Base-by-base conservation (phyloP, 2,888 invertebrate species). In the Platycheirus rosarum region DNA sequence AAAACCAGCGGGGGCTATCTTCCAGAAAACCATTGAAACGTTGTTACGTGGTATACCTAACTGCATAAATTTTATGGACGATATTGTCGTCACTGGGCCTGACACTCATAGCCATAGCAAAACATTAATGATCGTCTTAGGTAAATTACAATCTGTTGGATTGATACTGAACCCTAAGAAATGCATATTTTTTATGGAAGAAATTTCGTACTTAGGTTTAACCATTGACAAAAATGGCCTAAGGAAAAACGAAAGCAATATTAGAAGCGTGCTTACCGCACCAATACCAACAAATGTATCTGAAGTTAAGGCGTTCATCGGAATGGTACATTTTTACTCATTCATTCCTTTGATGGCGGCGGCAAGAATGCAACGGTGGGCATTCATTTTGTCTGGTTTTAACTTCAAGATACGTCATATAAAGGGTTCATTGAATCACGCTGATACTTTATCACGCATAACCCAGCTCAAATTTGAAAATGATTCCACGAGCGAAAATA, bases 111-210 rank as follows among this genome's bases (percentile, higher is more conserved):
- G 44, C 16, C 44, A 44, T 18, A 44, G 44, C 44, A 44, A 18
- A 44, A 16, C 44, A 44, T 44, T 44, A 44, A 44, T 18, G 44
- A 44, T 2, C 44, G 44, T 18, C 44, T 44, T 44, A 44, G 44
- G 44, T 44, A 44, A 44, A 44, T 44, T 44, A 42, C 42, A 42
- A 42, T 60, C 84, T 2, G 84, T 74, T 3, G 86, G 86, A 5
- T 85, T 86, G 8, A 76, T 84, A 18, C 49, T 88, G 8, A 86
- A 86, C 29, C 0, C n/a, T 16, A 57, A 74, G 4, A 89, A 88
- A 74, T 87, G 87, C 76, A 37, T 82, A 8, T 82, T 71, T 85
- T 73, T 71, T n/a, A 42, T 62, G 26, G 8, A 48, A 5, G 18
- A 66, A 46, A 75, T 75, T 14, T 18, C 29, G 49, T 75, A 63